phyloP scores from a whole-genome alignment of 2,888 invertebrate genomes.

The Pteria penguin region DNA sequence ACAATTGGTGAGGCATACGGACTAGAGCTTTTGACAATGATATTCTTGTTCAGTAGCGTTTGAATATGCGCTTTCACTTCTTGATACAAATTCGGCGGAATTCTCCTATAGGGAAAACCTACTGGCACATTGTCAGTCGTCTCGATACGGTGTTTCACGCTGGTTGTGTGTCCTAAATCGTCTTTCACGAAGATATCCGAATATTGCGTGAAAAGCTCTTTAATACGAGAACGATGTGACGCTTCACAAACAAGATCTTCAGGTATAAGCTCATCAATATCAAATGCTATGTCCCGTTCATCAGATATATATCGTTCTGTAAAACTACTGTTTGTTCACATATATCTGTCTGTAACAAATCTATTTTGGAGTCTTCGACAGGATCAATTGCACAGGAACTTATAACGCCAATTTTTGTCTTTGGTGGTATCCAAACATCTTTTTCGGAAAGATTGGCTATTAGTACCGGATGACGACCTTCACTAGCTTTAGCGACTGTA shows the following conservation, averaged over 20 bases:
- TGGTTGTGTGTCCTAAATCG: constrained; percentile 8
- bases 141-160: background rate
- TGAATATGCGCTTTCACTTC: constrained; percentile 18
- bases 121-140: constrained; percentile 13
- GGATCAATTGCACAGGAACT: background rate
- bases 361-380: background rate
- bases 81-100: constrained; percentile 10
- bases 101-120: background rate
- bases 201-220: background rate
- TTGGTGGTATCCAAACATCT: constrained; percentile 10
- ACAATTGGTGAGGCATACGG: constrained; percentile 49
- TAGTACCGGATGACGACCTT: background rate
- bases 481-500: background rate
- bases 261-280: background rate
- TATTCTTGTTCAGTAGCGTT: background rate
- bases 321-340: constrained; percentile 9
- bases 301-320: background rate
- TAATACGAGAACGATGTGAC: background rate
- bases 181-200: constrained; percentile 12
- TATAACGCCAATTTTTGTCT: constrained; percentile 11
- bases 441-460: constrained; percentile 6
- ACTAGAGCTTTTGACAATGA: constrained; percentile 11
- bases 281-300: background rate
- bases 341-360: background rate
- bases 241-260: background rate